phyloP scores from a whole-genome alignment of 2,797 vertebrate genomes.

The Saxicola maurus region DNA sequence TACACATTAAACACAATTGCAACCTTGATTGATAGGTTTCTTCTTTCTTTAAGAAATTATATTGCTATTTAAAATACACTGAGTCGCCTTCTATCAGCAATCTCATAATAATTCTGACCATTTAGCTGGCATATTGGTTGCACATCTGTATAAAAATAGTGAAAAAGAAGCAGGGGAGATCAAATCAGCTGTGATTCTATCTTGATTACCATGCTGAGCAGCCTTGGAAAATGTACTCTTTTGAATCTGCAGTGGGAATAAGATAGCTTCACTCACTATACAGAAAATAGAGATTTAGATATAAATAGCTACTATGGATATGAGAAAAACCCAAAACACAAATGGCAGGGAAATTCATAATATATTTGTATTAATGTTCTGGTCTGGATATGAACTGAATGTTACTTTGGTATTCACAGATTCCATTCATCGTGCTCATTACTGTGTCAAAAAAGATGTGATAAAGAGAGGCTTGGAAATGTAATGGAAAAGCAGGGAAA shows the following conservation, averaged over 20 bases:
- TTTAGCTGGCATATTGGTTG: neutral
- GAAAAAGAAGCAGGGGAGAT: neutral
- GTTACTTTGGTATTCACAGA: neutral
- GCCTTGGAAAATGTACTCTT: neutral
- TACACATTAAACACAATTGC: constrained; percentile 70
- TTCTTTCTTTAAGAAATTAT: constrained; percentile 30
- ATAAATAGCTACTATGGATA: neutral
- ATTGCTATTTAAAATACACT: neutral
- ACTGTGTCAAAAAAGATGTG: neutral
- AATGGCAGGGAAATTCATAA: neutral
- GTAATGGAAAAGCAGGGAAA: neutral
- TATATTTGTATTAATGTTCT: neutral
- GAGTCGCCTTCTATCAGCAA: neutral
- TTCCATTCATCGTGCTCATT: neutral
- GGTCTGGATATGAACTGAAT: neutral
- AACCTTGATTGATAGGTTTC: constrained; percentile 41
- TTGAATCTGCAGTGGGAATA: neutral
- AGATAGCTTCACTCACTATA: neutral
- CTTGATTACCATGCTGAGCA: neutral
- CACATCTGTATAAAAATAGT: neutral
- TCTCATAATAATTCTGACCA: neutral
- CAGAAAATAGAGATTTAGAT: neutral
- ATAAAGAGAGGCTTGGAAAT: neutral
- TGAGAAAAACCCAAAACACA: neutral
- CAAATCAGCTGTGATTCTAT: neutral